Base-by-base conservation (phyloP, 2,113 vertebrate species). In the Clarias macrocephalus region DNA sequence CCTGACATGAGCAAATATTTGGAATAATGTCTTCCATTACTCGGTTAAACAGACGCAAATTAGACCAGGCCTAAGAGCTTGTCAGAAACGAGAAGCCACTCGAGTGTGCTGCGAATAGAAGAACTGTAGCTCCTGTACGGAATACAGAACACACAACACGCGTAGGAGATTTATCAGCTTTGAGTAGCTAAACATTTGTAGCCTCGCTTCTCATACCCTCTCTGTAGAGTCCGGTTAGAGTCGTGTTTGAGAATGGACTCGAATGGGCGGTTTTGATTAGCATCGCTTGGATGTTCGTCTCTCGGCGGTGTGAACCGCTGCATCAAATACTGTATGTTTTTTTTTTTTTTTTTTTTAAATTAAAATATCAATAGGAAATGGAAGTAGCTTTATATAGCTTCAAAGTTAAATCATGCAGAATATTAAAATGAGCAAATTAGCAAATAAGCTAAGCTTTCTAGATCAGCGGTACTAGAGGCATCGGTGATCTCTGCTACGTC, bases 1-100 rank as follows among this genome's bases (percentile, higher is more conserved):
- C 82, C 63, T 83, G 82, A 83, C 82, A 70, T 83, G 48, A 68
- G 63, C 63, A 83, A 83, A 83, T 83, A 83, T 83, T 66, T 68
- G 82, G 65, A 66, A 70, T 70, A 68, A 83, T 83, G 63, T 30
- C 25, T 54, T 83, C 82, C 65, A 83, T 83, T 70, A 83, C 62
- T 70, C 62, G 62, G 82, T 66, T 83, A 68, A 83, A 83, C 62
- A 66, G 63, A 52, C 63, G 48, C 63, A 68, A 83, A 83, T 83
- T 66, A 83, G 82, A 81, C 21, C 33, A 62, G 79, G 59, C 19
- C 59, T 62, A 23, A 80, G 79, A 37, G 81, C 60, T 65, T 25
- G 28, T n/a, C 81, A 82, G n/a, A 70, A 54, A 19, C 5, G 80
- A 82, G 80, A 79, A 79, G 75, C 75, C 13, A 4, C 25, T 56